Percentiles rank a stretch among this genome's conserved stretches.
Conservation (phyloP, 2,113 vertebrate genomes). For the Scalopus aquaticus region DNA sequence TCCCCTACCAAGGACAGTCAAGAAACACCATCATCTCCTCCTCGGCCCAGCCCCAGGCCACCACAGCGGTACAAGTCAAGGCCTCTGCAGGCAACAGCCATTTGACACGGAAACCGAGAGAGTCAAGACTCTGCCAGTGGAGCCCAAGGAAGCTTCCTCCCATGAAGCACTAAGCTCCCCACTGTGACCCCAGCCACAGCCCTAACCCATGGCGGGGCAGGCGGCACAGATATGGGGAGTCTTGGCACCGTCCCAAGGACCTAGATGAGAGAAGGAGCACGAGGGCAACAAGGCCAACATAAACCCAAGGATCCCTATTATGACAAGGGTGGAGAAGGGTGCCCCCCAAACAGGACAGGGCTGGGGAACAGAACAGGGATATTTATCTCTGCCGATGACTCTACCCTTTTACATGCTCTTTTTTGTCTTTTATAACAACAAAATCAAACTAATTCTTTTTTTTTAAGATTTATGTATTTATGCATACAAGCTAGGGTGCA, state of each 20-base stretch:
- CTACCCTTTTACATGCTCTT: slow-evolving; percentile 71
- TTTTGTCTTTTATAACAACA: slow-evolving; percentile 80
- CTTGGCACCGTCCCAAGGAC: slow-evolving; percentile 90
- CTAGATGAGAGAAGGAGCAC: slow-evolving; percentile 95
- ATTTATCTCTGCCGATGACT: slow-evolving; percentile 85
- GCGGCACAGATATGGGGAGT: slow-evolving; percentile 88
- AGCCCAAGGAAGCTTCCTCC: slow-evolving; percentile 89
- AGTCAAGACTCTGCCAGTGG: slow-evolving; percentile 93
- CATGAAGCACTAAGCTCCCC: slow-evolving; percentile 88
- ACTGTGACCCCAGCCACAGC: slow-evolving; percentile 92
- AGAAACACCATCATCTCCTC: slow-evolving; percentile 91
- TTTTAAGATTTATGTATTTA: too few relatives aligned
- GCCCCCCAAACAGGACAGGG: slow-evolving; percentile 83
- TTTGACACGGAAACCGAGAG: slow-evolving; percentile 95
- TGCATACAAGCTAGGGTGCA: too few relatives aligned
- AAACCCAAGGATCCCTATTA: slow-evolving; percentile 91
- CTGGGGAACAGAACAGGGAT: slow-evolving; percentile 84
- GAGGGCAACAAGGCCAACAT: slow-evolving; percentile 93
- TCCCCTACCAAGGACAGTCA: slow-evolving; percentile 85
- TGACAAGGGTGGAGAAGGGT: slow-evolving; percentile 92
- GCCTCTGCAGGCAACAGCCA: slow-evolving; percentile 94
- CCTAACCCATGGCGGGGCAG: slow-evolving; percentile 81
- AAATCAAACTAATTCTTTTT: too few relatives aligned
- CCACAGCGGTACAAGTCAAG: slow-evolving; percentile 87
- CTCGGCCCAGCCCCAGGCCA: slow-evolving; percentile 90